Percentiles rank a stretch among this genome's conserved stretches.
phyloP scores from a whole-genome alignment of 2,797 vertebrate species.

The Micrastur ruficollis region DNA sequence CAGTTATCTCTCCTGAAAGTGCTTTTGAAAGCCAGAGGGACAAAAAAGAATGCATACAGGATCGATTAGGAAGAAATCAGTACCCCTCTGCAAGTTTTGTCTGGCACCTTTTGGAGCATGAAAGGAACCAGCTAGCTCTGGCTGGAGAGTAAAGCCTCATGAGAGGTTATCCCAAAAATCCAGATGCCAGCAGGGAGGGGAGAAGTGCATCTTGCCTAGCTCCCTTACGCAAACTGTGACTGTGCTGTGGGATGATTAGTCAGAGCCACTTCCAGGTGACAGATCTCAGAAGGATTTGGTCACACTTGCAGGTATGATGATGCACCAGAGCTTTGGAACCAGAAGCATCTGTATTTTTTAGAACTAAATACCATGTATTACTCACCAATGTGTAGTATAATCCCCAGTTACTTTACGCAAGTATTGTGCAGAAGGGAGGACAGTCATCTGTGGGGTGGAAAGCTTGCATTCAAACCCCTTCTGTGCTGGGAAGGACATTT shows the following conservation, averaged over 20 bases:
- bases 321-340: neutral
- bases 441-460: neutral
- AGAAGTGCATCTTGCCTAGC: neutral
- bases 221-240: neutral
- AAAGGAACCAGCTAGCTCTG: neutral
- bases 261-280: neutral
- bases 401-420: neutral
- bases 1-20: neutral
- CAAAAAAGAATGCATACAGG: rapidly evolving
- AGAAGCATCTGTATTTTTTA: neutral
- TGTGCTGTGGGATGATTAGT: neutral
- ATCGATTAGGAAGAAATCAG: neutral
- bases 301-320: neutral
- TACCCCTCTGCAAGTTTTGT: neutral
- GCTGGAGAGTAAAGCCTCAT: neutral
- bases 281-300: neutral
- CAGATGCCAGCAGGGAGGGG: neutral
- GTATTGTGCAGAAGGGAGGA: neutral
- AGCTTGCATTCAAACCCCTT: neutral
- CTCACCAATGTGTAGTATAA: neutral
- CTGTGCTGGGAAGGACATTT: neutral
- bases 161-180: neutral
- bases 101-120: rapidly evolving
- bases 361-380: neutral
- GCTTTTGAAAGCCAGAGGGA: neutral